Base-by-base conservation (phyloP, 2,113 vertebrate genomes). In the Chrysemys picta region DNA sequence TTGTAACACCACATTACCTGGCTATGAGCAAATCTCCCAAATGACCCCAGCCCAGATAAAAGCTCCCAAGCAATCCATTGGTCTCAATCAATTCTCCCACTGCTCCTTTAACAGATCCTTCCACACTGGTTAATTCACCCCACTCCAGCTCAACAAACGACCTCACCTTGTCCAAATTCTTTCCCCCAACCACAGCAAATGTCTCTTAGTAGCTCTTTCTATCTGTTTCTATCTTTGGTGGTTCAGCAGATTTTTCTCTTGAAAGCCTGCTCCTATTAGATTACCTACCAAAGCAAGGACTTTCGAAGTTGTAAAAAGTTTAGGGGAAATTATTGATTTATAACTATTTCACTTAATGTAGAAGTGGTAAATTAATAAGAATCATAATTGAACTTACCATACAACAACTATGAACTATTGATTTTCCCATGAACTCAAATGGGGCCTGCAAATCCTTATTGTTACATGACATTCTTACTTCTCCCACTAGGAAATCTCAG, bases 331-430 rank as follows among this genome's bases (percentile, higher is more conserved):
- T 2, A 31, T 53, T 29, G 56, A 12, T 81, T 27, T 75, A 8
- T 5, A 1, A 1, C 10, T 59, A 21, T 56, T 83, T 47, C 0
- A 4, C 8, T 56, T 4, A 4, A 52, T 35, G 54, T 2, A 59
- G 1, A 6, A 0, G 19, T 4, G 42, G 38, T 47, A 21, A 92
- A 76, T 45, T 11, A 76, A 42, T 24, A 75, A 75, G 69, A 42
- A 76, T 42, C 19, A 7, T 76, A 10, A 45, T 4, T 42, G 22
- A 76, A 76, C 38, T 45, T 45, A 42, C 42, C 38, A 24, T 45
- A 76, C 38, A 3, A 1, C 54, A 3, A 1, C 54, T 88, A 25
- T 93, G 8, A 7, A 5, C 24, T 9, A 25, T n/a, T 8, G 35
- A 56, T 42, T 82, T 57, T 87, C 24, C 24, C 22, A 85, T 76